Percentiles rank a stretch among this genome's conserved stretches.
These are phyloP conservation scores for Chitala chitala DNA, from an alignment of 2,113 vertebrate genomes.

Conservation along the genomic window DNA sequence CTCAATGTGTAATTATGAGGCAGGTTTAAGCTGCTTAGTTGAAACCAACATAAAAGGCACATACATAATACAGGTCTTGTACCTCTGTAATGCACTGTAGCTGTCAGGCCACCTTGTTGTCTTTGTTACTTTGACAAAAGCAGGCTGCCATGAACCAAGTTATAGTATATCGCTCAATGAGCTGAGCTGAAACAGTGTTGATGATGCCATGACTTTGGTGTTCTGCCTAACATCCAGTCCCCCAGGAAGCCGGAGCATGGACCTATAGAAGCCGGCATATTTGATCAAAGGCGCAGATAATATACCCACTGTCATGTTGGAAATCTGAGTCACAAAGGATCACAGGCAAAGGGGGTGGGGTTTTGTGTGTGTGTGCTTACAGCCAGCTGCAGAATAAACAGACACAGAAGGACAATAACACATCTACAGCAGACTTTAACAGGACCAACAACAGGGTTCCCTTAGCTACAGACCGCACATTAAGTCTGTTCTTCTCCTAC, in stretches of 20 bases:
- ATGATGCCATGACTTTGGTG: neutral
- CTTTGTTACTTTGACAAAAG: too few relatives aligned
- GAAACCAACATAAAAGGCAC: too few relatives aligned
- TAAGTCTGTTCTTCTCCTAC: neutral
- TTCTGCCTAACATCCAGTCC: neutral
- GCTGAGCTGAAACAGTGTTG: neutral
- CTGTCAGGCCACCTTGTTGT: too few relatives aligned
- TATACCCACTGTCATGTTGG: neutral
- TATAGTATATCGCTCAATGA: neutral
- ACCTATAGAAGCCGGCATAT: neutral
- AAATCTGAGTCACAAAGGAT: slow-evolving; percentile 1
- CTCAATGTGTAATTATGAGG: too few relatives aligned
- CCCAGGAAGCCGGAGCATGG: neutral
- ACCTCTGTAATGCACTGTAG: too few relatives aligned
- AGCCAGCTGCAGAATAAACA: slow-evolving; percentile 10
- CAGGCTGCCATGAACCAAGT: too few relatives aligned
- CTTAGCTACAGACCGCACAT: neutral
- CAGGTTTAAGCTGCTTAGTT: too few relatives aligned
- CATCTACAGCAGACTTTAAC: neutral
- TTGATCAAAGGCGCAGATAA: slow-evolving; percentile 8
- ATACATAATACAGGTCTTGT: too few relatives aligned
- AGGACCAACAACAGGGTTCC: too few relatives aligned
- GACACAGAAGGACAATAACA: neutral
- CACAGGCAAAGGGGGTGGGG: neutral
- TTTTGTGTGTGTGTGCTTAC: neutral